Base-by-base conservation (phyloP, 2,113 vertebrate species). In the Eidolon helvum region DNA sequence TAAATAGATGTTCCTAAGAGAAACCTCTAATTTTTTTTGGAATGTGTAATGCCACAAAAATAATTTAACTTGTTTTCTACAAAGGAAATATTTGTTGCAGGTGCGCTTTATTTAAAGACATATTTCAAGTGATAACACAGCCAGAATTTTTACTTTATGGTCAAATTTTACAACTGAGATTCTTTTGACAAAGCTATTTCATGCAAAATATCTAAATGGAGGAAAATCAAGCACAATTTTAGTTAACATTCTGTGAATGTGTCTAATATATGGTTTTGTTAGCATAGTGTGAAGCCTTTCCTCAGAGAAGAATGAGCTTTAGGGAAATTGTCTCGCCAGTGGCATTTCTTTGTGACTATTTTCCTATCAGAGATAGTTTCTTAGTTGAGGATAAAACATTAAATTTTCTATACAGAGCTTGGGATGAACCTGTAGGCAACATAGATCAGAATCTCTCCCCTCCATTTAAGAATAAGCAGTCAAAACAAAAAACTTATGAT, bases 71-170 rank as follows among this genome's bases (percentile, higher is more conserved):
- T 50, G 61, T 83, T 90, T 80, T 21, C 53, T 63, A 38, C 26
- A 91, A 10, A 90, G 66, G 9, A 88, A 68, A 85, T 94, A 77
- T 69, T 78, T 21, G 35, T 69, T 59, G 35, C 8, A 1, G 4
- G 30, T 95, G 1, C 87, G 90, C 93, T 95, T n/a, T 71, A 85
- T 85, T 97, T 91, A 77, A 91, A 93, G 38, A 71, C 21, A 61
- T 71, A 83, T 77, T 96, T 94, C 19, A 50, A 30, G 50, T 21
- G 10, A 71, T 24, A 11, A 71, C 30, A 33, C 3, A 72, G 3
- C 0, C 48, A 90, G 48, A 90, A 92, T 83, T 94, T 94, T 35
- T 7, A 78, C 1, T 22, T 87, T 33, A 57, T 28, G 43, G 22
- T 21, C 50, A 91, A 79, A 79, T 88, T 74, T 93, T 95, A 75